Base-by-base conservation (phyloP, 2,113 vertebrate genomes). In the Mugil cephalus region DNA sequence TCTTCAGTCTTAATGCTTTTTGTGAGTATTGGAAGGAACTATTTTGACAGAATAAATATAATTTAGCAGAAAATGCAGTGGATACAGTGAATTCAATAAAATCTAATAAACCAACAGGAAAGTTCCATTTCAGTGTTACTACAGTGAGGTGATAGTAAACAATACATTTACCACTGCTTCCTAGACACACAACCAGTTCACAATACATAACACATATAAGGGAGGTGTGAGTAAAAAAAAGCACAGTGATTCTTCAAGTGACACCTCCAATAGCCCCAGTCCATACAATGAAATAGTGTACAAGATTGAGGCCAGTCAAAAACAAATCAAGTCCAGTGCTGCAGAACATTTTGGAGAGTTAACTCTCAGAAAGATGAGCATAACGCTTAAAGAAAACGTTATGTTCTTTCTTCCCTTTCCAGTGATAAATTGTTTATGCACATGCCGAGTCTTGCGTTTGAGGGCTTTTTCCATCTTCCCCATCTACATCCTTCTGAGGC, bases 241-340 rank as follows among this genome's bases (percentile, higher is more conserved):
- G 38, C 4, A 35, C 19, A 2, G 36, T 10, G 8, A 43, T 19
- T 61, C 14, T n/a, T n/a, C 15, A 6, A 15, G 14, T 15, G 24
- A 30, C 24, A 30, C 5, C 24, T 30, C 24, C 2, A 30, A 5
- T 30, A 30, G 24, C n/a, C n/a, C n/a, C n/a, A n/a, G n/a, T n/a
- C n/a, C n/a, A n/a, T n/a, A n/a, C n/a, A n/a, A n/a, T n/a, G n/a
- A n/a, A n/a, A n/a, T 30, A 30, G 24, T 30, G 24, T 30, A 30
- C n/a, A n/a, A n/a, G 24, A 52, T 79, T 65, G 68, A 74, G 55
- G 62, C 58, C 18, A n/a, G 48, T 58, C 19, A 70, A 35, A 45
- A 40, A 45, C 19, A 21, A 18, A 58, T 19, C 24, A 34, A 45
- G 38, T 52, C 48, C 19, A 68, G 69, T 63, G 39, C 13, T 43